These are phyloP conservation scores for Monopterus albus DNA, from an alignment of 2,113 vertebrate species.

Conservation along the genomic window DNA sequence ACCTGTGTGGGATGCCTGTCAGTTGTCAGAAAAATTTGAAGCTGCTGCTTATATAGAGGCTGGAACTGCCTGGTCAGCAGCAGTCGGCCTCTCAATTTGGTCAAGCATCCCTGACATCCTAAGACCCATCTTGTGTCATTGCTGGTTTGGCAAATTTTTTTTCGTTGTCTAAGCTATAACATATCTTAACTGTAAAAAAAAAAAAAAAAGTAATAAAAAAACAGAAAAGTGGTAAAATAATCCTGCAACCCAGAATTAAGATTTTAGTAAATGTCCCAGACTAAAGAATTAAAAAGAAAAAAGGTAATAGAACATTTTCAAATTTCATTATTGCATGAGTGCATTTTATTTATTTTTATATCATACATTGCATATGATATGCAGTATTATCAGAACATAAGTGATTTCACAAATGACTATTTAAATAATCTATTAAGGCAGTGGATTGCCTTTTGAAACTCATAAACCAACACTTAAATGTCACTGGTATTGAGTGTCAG, in stretches of 20 bases:
- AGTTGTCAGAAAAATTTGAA: conserved; percentile 52
- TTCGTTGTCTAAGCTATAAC: conserved; percentile 11
- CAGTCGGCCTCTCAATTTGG: conserved; percentile 61
- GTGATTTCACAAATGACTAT: not conserved
- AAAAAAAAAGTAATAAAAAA: not conserved
- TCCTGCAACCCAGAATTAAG: not conserved
- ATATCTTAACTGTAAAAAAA: conserved; percentile 9
- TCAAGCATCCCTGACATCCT: conserved; percentile 63
- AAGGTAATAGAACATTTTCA: not conserved
- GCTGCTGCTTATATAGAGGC: conserved; percentile 66
- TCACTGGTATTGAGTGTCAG: conserved; percentile 44
- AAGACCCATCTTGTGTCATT: conserved; percentile 45
- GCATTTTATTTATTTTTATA: not conserved
- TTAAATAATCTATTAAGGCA: conserved; percentile 5
- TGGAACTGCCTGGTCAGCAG: conserved; percentile 59
- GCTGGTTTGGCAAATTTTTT: conserved; percentile 22
- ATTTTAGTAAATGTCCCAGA: not conserved
- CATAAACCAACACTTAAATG: conserved; percentile 46
- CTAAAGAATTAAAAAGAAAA: not conserved
- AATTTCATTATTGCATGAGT: not conserved
- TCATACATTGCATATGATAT: not conserved
- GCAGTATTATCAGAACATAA: not conserved
- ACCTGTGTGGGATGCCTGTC: conserved; percentile 66
- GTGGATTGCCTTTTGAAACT: conserved; percentile 18
- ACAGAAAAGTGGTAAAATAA: not conserved